Conservation (phyloP, 2,113 vertebrate genomes). For the Bufo gargarizans region DNA sequence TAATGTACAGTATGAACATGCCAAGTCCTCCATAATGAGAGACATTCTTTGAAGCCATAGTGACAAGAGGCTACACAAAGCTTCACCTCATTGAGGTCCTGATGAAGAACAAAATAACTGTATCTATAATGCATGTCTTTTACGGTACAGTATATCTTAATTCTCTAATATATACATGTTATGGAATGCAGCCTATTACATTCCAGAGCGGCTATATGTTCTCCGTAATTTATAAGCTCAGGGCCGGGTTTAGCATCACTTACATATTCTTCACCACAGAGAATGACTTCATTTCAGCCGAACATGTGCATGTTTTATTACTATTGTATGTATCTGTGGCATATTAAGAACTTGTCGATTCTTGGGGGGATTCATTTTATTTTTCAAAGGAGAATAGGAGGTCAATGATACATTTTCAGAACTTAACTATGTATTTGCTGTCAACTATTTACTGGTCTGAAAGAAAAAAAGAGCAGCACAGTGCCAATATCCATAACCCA, state of each 20-base stretch:
- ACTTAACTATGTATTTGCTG: conserved; percentile 11
- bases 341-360: conserved; percentile 53
- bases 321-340: conserved; percentile 44
- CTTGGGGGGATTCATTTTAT: conserved; percentile 40
- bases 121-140: background rate
- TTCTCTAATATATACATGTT: background rate
- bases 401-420: background rate
- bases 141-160: background rate
- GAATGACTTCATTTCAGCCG: conserved; percentile 54
- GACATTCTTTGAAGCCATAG: no score
- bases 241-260: background rate
- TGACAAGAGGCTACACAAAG: no score
- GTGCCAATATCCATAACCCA: background rate
- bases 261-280: conserved; percentile 58
- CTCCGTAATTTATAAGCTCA: conserved; percentile 28
- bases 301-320: conserved; percentile 42
- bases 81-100: background rate
- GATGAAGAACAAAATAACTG: background rate
- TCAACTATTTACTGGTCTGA: background rate
- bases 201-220: background rate
- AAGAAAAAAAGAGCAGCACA: background rate
- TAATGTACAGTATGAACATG: no score
- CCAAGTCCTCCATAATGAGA: no score
- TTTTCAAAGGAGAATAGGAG: conserved; percentile 23
- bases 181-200: background rate